Base-by-base conservation (phyloP, 2,888 invertebrate species). In the Corbicula japonica region DNA sequence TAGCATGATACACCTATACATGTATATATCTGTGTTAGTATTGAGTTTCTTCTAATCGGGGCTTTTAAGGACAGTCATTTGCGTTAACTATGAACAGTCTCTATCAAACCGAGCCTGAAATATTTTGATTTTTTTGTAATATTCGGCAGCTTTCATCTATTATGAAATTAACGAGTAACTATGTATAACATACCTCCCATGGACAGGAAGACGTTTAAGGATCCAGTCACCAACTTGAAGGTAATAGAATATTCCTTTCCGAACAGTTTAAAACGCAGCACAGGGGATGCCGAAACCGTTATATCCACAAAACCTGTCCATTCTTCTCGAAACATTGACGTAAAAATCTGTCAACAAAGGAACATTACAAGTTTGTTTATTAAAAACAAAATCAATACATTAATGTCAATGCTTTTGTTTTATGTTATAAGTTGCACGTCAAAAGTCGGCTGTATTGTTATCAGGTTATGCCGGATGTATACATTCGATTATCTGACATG, bases 281-380 rank as follows among this genome's bases (percentile, higher is more conserved):
- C 46, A 8, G 58, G 73, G 26, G 78, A 21, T 1, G 32, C 28
- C 12, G 69, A 50, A 1, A 44, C 28, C 12, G 30, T 32, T 1
- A 58, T 32, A 23, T 48, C 50, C 5, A 58, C 26, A 3, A 58
- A 23, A 1, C 61, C 46, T 10, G 69, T 74, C 78, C 78, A 79
- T 58, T 79, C 74, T 32, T 74, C 74, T 26, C 58, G 38, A 28
- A 65, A 74, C 26, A 74, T 35, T 28, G 65, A 69, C 18, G 70
- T 74, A 1, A 79, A 35, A 12, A 79, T 65, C 78, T 79, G 66
- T 10, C n/a, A 56, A 44, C 15, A 12, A 23, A n/a, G n/a, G n/a
- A 56, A 1, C 41, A 5, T 41, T 38, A 23, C 2, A 34, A 1
- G 26, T 32, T 2, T 50, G n/a, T n/a, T n/a, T n/a, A n/a, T n/a